Evolutionary conservation across 2,113 vertebrate species (phyloP).

Genomic region (Rana temporaria): DNA sequence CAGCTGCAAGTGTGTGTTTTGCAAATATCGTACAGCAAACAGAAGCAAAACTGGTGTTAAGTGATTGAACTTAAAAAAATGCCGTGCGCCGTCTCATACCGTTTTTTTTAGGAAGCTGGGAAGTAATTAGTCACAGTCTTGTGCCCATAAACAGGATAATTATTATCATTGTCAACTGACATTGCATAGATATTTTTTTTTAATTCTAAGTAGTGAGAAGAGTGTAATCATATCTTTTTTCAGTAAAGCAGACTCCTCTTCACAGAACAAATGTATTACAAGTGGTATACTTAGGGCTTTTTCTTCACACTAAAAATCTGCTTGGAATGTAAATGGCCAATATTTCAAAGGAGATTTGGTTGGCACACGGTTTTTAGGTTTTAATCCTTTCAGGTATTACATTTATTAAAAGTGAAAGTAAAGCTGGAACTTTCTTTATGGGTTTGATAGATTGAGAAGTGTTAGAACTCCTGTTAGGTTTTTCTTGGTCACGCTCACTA

Average conservation of each 20-base stretch:
- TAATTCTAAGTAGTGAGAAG: neutral
- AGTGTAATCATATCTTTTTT: slow-evolving; percentile 15
- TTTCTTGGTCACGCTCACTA: no score
- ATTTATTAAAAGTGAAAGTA: no score
- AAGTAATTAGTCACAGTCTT: slow-evolving; percentile 29
- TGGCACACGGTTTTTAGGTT: no score
- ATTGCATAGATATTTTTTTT: no score
- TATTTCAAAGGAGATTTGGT: no score
- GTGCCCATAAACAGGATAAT: neutral
- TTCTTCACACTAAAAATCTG: no score
- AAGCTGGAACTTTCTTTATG: no score
- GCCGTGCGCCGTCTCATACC: neutral
- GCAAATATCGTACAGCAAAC: slow-evolving; percentile 22
- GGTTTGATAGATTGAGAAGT: no score
- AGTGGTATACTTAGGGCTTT: neutral
- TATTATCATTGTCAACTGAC: neutral
- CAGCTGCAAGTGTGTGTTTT: slow-evolving; percentile 28
- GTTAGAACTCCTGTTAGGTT: no score
- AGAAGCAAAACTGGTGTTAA: slow-evolving; percentile 11
- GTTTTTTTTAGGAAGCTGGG: slow-evolving; percentile 1
- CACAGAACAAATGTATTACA: neutral
- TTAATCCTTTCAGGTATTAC: no score
- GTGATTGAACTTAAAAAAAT: neutral
- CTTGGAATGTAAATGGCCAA: no score
- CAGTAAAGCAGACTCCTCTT: neutral